These are phyloP conservation scores for Magallana nippona DNA, from an alignment of 2,888 invertebrate species.

Conservation along the genomic window DNA sequence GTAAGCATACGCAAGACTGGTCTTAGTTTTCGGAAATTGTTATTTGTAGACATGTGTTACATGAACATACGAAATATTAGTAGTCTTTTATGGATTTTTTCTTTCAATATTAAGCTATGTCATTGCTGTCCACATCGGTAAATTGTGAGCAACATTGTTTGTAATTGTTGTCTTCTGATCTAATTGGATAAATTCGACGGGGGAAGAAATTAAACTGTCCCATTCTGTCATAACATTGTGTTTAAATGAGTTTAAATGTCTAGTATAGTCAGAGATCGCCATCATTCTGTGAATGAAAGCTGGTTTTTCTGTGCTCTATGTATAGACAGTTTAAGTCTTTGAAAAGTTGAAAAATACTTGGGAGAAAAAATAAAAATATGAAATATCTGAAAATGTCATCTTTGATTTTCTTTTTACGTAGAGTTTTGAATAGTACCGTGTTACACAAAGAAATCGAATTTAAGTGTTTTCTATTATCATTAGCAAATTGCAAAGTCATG, in stretches of 20 bases:
- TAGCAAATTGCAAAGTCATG: not conserved
- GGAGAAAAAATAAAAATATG: constrained; percentile 15
- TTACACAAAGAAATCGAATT: too few relatives aligned
- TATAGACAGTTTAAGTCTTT: not conserved
- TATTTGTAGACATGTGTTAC: too few relatives aligned
- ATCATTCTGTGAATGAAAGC: not conserved
- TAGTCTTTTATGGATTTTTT: too few relatives aligned
- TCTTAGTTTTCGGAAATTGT: too few relatives aligned
- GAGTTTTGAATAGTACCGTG: not conserved
- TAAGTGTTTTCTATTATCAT: too few relatives aligned
- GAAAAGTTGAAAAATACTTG: not conserved
- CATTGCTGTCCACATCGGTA: too few relatives aligned
- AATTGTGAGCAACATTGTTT: too few relatives aligned
- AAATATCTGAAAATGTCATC: not conserved
- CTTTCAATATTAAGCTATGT: too few relatives aligned
- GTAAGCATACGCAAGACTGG: not conserved
- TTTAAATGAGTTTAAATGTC: constrained; percentile 21
- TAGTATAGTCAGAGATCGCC: not conserved
- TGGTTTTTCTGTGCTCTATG: constrained; percentile 5
- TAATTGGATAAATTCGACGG: too few relatives aligned
- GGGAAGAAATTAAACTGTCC: too few relatives aligned
- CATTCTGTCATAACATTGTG: not conserved
- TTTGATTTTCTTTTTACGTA: not conserved
- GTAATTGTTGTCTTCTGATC: too few relatives aligned
- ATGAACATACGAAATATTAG: too few relatives aligned